Evolutionary conservation across 2,113 vertebrate species (phyloP), one percentile per base, ranked within the genome.

Genomic region (Stigmatopora argus): DNA sequence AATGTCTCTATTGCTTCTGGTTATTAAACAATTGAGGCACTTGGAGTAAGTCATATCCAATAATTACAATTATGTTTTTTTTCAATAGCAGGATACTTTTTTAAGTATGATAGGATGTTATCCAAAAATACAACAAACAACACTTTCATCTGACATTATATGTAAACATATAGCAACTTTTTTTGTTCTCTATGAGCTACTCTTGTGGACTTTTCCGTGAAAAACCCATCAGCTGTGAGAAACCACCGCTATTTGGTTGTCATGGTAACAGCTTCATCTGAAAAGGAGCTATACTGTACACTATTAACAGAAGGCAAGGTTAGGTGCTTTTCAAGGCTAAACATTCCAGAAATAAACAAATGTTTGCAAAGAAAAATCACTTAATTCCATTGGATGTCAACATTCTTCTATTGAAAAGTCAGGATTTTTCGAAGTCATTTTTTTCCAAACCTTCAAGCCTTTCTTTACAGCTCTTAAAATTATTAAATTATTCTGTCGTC

Each of bases 311-410:
- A 41, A 23, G 59, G 41, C 41, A 23, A 45, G 59, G 38, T 61
- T 45, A 61, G 59, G n/a, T 21, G 19, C 41, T n/a, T 61, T 15
- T 15, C 59, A 46, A 61, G 41, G 59, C 23, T 21, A 61, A 61
- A 45, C 59, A 23, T 14, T 41, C 38, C 41, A 45, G n/a, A 61
- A 61, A 61, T 45, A 61, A 61, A 60, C 41, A 45, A 15, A 23
- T 23, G 19, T 23, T 61, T 44, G 18, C 57, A 59, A 41, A 59
- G 57, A 17, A 59, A 59, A 59, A 41, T 38, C 19, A 53, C 51
- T 53, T 53, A 23, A 53, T 53, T 53, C 51, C 6, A 21, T 31
- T 31, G 23, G 7, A 56, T 31, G 53, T 56, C 53, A 56, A 56
- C 23, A 56, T 56, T 56, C 23, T 31, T 31, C 23, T 13, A 3